Evolutionary conservation across 2,113 vertebrate genomes (phyloP).

Genomic region (Cavia porcellus): DNA sequence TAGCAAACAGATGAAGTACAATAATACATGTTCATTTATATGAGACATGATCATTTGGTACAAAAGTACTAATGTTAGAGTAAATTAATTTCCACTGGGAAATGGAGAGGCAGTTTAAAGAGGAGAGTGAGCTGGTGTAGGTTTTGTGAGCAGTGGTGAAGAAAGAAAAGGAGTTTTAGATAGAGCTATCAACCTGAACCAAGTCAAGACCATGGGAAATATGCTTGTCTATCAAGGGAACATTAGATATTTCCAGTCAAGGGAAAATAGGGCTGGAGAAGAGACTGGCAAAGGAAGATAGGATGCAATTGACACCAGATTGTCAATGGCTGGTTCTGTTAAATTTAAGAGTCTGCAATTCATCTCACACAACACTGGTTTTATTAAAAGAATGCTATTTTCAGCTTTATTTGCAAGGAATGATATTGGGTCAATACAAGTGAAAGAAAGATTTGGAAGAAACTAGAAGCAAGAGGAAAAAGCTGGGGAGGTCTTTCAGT

Average conservation of each 20-base stretch:
- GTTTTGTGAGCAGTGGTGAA: background rate
- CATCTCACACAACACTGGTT: background rate
- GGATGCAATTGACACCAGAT: background rate
- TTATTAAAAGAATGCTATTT: background rate
- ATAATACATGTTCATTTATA: background rate
- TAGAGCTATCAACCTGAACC: background rate
- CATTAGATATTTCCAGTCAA: no score
- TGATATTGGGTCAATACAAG: background rate
- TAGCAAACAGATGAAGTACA: background rate
- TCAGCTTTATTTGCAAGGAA: background rate
- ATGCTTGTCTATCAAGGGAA: no score
- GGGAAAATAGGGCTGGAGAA: background rate
- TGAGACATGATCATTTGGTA: background rate
- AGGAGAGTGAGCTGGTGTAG: background rate
- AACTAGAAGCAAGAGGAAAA: background rate
- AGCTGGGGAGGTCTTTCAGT: background rate
- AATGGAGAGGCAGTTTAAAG: background rate
- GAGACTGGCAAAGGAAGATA: background rate
- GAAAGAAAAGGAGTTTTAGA: background rate
- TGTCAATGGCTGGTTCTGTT: no score
- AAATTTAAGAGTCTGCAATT: background rate
- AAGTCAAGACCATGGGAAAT: background rate
- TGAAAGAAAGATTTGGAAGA: background rate
- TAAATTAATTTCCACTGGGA: background rate
- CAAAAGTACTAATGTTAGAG: background rate